Evolutionary conservation across 2,888 invertebrate genomes (phyloP), one percentile per base, ranked within the genome.

Genomic region (Gibbula magus): DNA sequence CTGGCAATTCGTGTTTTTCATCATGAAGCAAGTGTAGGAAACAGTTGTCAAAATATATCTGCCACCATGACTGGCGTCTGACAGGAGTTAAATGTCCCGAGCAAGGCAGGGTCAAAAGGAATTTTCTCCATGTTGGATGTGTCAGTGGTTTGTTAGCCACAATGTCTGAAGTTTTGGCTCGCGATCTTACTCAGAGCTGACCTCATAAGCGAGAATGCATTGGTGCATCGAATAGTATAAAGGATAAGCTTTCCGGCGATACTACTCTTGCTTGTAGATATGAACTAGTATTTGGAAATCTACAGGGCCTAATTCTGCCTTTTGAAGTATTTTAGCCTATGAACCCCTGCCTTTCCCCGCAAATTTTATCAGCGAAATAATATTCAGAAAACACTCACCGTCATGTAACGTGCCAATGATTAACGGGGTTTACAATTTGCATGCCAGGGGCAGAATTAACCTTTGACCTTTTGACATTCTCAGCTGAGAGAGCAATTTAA

Each of bases 361-460:
- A 92, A 93, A 93, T 93, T 93, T 93, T 93, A 93, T 93, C 93
- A 93, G 92, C 92, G 92, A 93, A 93, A 93, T 93, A 93, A 93
- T 93, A 93, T 93, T 93, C 92, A 91, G 93, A 93, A 93, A 93
- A 93, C 93, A 94, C 94, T 93, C 93, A 94, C 94, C 93, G 93
- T 93, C 93, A 93, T 93, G 93, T 92, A 92, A 92, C 91, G 91
- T 91, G 91, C 92, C 91, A 91, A 90, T 90, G 90, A 87, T 87
- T 88, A 88, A 89, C 89, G 92, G 92, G 92, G 92, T 89, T 90
- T 90, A 87, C 92, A 91, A 87, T 88, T 88, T 86, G 84, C 83
- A 84, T 81, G 85, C 79, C 91, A 92, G 82, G 92, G 91, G 87
- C 86, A 79, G 84, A 86, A 86, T 88, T 91, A 87, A 92, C 90